A percentile compares a stretch with the other conserved stretches of the same genome.
Evolutionary conservation across 2,888 invertebrate genomes (phyloP).

Genomic region (Chaitophorus viminalis): DNA sequence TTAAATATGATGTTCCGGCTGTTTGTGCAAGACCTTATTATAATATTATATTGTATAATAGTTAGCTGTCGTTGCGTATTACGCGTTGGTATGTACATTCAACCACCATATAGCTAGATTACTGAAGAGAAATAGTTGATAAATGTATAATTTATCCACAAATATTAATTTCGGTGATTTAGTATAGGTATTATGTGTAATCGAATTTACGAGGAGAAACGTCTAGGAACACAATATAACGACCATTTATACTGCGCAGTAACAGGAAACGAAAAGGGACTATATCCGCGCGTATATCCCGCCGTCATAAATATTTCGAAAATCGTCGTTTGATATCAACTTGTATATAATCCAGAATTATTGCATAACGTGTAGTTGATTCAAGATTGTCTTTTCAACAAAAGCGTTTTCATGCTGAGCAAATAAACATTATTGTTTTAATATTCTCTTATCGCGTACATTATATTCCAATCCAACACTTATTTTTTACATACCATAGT

Average conservation of each 20-base stretch:
- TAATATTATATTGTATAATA: too few relatives aligned
- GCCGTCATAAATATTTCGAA: constrained; percentile 16
- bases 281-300: background rate
- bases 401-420: too few relatives aligned
- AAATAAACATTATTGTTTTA: too few relatives aligned
- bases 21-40: too few relatives aligned
- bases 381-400: too few relatives aligned
- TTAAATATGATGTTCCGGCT: too few relatives aligned
- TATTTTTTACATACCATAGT: background rate
- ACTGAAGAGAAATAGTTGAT: background rate
- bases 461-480: too few relatives aligned
- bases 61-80: too few relatives aligned
- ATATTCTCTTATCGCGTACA: too few relatives aligned
- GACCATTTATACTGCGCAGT: constrained; percentile 18
- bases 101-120: background rate
- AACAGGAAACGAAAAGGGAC: constrained; percentile 36
- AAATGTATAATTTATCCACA: constrained; percentile 34
- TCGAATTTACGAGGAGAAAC: constrained; percentile 34
- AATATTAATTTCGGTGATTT: constrained; percentile 39
- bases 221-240: constrained; percentile 34
- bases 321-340: constrained; percentile 9
- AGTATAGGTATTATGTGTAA: constrained; percentile 11
- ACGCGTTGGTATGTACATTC: background rate
- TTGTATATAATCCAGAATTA: background rate
- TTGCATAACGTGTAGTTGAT: too few relatives aligned